These are phyloP conservation scores for Dipus sagitta DNA, from an alignment of 2,797 vertebrate species.

Conservation along the genomic window DNA sequence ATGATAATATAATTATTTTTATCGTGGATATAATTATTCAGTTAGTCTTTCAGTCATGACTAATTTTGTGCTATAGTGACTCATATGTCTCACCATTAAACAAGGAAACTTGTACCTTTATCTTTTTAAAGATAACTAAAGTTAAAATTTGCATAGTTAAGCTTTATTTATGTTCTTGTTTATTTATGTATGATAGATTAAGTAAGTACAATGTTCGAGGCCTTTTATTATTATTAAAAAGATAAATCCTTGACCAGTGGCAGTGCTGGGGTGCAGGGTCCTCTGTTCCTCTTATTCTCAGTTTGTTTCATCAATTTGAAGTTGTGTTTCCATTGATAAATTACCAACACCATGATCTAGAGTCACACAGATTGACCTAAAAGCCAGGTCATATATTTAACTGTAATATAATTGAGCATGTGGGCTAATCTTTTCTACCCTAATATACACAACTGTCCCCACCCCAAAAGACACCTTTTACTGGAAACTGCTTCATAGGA, in stretches of 20 bases:
- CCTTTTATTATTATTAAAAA: background rate
- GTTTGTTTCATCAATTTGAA: conserved; percentile 26
- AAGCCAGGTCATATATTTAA: background rate
- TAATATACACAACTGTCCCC: background rate
- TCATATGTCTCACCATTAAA: conserved; percentile 79
- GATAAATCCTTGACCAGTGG: background rate
- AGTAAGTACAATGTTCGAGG: background rate
- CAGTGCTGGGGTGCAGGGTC: no score
- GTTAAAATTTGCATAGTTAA: conserved; percentile 60
- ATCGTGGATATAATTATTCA: conserved; percentile 81
- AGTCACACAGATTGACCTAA: conserved; percentile 1
- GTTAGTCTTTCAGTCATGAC: conserved; percentile 78
- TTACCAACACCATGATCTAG: background rate
- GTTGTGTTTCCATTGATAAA: background rate
- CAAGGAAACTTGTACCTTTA: conserved; percentile 67
- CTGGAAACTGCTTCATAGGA: background rate
- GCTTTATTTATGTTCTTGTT: conserved; percentile 36
- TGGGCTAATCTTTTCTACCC: background rate
- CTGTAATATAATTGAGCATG: background rate
- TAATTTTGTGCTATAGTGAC: conserved; percentile 82
- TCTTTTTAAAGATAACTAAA: conserved; percentile 58
- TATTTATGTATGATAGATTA: conserved; percentile 26
- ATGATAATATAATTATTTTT: conserved; percentile 81
- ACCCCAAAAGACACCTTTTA: background rate
- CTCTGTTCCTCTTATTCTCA: background rate